These are phyloP conservation scores for Drosophila meridiana DNA, from an alignment of 2,888 invertebrate species.

Conservation along the genomic window DNA sequence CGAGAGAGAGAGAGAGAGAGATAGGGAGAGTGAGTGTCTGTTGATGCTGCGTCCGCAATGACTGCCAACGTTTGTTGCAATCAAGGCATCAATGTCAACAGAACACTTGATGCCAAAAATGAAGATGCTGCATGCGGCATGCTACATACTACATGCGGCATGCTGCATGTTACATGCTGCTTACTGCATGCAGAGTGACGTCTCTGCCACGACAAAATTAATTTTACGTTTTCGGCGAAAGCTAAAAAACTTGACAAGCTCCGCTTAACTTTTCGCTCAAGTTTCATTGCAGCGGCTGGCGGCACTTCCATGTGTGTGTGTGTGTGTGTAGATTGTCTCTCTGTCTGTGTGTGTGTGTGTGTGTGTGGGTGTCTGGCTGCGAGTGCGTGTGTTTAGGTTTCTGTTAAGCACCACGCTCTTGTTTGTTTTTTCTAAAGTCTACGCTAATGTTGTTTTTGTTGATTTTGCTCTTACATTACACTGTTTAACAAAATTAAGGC, in stretches of 20 bases:
- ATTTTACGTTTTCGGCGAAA: conserved; percentile 29
- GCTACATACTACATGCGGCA: conserved; percentile 23
- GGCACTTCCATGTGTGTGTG: not conserved
- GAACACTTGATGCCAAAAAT: conserved; percentile 45
- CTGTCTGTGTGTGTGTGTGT: not conserved
- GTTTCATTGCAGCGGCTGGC: conserved; percentile 21
- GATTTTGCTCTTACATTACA: conserved; percentile 45
- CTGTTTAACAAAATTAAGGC: conserved; percentile 1
- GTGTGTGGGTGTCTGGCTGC: conserved; percentile 11
- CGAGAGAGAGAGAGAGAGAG: not conserved
- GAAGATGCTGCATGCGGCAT: conserved; percentile 11
- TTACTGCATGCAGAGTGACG: conserved; percentile 6
- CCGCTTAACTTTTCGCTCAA: conserved; percentile 41
- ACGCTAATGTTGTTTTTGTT: conserved; percentile 60
- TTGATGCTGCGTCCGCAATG: conserved; percentile 4
- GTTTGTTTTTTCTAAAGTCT: conserved; percentile 44
- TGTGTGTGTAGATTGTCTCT: conserved; percentile 1
- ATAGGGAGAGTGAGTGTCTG: not conserved
- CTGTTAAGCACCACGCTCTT: conserved; percentile 27
- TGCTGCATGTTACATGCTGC: conserved; percentile 10
- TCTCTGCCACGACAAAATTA: conserved; percentile 28
- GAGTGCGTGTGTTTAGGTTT: conserved; percentile 37
- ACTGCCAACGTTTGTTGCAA: conserved; percentile 36
- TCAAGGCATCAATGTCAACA: conserved; percentile 56
- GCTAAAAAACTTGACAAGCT: conserved; percentile 50